These are phyloP conservation scores for Rhinoptilus africanus DNA, from an alignment of 2,113 vertebrate genomes.

Conservation along the genomic window DNA sequence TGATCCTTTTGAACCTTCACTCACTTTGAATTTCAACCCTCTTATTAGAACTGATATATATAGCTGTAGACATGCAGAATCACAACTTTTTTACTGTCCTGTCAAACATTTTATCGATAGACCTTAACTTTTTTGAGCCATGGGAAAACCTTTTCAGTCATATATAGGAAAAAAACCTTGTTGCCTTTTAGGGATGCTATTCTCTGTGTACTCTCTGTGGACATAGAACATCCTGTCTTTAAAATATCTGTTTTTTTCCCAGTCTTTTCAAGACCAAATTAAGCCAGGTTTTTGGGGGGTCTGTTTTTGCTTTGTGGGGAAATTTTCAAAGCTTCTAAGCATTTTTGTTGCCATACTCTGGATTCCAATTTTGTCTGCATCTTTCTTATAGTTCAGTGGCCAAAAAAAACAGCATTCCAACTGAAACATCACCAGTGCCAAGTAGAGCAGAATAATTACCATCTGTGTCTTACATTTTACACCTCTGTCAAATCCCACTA, in stretches of 20 bases:
- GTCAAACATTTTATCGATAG: background rate
- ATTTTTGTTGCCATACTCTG: background rate
- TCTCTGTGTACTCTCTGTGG: background rate
- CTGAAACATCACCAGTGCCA: constrained; percentile 20
- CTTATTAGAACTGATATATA: background rate
- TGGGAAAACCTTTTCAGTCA: background rate
- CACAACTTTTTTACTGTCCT: background rate
- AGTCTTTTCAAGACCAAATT: background rate
- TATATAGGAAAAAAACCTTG: background rate
- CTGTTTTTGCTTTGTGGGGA: background rate
- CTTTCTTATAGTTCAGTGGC: background rate
- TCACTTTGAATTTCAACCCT: background rate
- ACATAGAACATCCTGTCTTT: background rate
- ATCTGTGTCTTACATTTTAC: constrained; percentile 38
- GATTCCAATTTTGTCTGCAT: background rate
- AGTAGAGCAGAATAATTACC: constrained; percentile 56
- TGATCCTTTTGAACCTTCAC: background rate
- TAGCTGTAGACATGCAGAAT: background rate
- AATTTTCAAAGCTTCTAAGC: background rate
- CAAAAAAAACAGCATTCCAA: background rate
- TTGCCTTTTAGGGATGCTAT: background rate
- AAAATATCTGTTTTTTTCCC: background rate
- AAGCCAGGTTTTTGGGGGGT: background rate
- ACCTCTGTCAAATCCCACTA: constrained; percentile 5
- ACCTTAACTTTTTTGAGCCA: background rate